These are phyloP conservation scores for Agriopis marginaria DNA, from an alignment of 2,888 invertebrate species.

Conservation along the genomic window DNA sequence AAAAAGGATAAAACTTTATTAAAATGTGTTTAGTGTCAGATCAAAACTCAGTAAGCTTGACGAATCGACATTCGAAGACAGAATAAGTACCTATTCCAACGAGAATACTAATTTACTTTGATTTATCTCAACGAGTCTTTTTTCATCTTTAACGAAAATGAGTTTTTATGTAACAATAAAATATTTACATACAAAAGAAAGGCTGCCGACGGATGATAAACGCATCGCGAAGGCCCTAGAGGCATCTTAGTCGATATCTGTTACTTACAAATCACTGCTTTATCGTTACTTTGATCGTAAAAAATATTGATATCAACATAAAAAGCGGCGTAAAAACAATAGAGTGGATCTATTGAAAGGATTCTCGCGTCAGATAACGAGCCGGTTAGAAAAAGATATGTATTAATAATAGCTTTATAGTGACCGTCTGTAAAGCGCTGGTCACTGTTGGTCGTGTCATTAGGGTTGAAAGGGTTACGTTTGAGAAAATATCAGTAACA, in stretches of 20 bases:
- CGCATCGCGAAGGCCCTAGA: slow-evolving; percentile 73
- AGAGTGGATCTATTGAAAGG: slow-evolving; percentile 84
- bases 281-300: slow-evolving; percentile 82
- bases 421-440: slow-evolving; percentile 63
- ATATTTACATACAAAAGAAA: slow-evolving; percentile 81
- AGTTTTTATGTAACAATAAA: slow-evolving; percentile 71
- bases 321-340: slow-evolving; percentile 85
- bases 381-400: slow-evolving; percentile 72
- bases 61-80: slow-evolving; percentile 62
- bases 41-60: slow-evolving; percentile 63
- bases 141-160: slow-evolving; percentile 46
- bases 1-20: slow-evolving; percentile 63
- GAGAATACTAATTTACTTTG: slow-evolving; percentile 45
- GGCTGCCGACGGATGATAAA: slow-evolving; percentile 80
- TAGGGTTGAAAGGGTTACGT: slow-evolving; percentile 47
- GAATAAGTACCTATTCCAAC: slow-evolving; percentile 17
- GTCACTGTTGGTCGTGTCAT: slow-evolving; percentile 67
- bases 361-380: slow-evolving; percentile 79
- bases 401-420: slow-evolving; percentile 83
- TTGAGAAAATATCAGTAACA: slow-evolving; percentile 26
- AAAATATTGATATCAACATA: slow-evolving; percentile 85
- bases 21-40: slow-evolving; percentile 70
- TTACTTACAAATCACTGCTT: slow-evolving; percentile 83
- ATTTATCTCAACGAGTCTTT: slow-evolving; percentile 41
- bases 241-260: slow-evolving; percentile 79